Evolutionary conservation across 2,888 invertebrate species (phyloP).

Genomic region (Anarsia innoxiella): DNA sequence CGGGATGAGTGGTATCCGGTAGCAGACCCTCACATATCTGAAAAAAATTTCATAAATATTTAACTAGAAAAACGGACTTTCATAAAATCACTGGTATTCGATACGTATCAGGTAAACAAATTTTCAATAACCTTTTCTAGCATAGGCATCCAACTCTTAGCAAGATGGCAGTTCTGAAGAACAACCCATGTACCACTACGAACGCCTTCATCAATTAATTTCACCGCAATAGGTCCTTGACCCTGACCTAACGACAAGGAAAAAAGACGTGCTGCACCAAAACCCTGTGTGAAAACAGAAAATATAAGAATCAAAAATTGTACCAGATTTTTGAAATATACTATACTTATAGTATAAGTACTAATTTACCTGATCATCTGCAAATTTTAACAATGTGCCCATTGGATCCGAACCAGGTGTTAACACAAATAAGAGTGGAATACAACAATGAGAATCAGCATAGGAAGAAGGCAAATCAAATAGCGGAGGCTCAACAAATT

Average conservation of each 20-base stretch:
- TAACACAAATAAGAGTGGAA: constrained; percentile 92
- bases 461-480: constrained; percentile 91
- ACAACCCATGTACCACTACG: constrained; percentile 94
- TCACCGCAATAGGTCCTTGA: constrained; percentile 92
- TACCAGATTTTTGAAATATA: background rate
- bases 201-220: constrained; percentile 88
- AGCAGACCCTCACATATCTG: constrained; percentile 88
- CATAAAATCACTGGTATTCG: too few relatives aligned
- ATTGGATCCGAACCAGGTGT: constrained; percentile 97
- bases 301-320: constrained; percentile 8
- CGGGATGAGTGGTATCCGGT: constrained; percentile 89
- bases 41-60: constrained; percentile 16
- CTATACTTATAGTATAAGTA: background rate
- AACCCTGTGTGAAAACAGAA: constrained; percentile 69
- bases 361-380: constrained; percentile 83
- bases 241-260: constrained; percentile 95
- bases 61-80: too few relatives aligned
- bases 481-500: constrained; percentile 92
- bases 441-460: constrained; percentile 87
- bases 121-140: constrained; percentile 91
- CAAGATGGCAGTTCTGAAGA: constrained; percentile 96
- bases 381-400: constrained; percentile 90
- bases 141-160: constrained; percentile 95
- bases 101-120: too few relatives aligned
- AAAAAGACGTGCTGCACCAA: constrained; percentile 82